These are phyloP conservation scores for Sycophila texana DNA, from an alignment of 2,888 invertebrate genomes.

Conservation along the genomic window DNA sequence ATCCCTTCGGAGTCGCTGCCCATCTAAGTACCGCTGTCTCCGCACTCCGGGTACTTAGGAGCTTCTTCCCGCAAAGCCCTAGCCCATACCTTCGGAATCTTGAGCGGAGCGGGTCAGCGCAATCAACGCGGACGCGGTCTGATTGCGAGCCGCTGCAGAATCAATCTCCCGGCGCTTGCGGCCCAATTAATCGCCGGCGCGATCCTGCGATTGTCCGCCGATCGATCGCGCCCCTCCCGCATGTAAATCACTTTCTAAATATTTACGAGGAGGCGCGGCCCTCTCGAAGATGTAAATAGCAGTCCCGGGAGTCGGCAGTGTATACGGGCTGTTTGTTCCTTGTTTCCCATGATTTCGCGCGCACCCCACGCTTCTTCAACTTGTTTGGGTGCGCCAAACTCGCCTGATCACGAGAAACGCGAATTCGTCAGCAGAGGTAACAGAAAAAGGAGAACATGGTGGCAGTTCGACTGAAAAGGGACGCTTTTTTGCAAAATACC, in stretches of 20 bases:
- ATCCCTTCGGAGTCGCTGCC: background rate
- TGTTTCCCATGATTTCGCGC: no score
- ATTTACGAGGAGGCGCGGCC: conserved; percentile 25
- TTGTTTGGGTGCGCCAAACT: no score
- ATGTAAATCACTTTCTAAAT: conserved; percentile 45
- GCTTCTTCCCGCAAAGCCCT: background rate
- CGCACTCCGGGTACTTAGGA: background rate
- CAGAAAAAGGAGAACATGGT: no score
- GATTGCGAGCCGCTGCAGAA: conserved; percentile 1
- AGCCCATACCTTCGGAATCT: background rate
- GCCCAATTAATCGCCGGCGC: conserved; percentile 31
- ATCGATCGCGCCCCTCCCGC: conserved; percentile 24
- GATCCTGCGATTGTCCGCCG: conserved; percentile 27
- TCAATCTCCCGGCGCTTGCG: conserved; percentile 13
- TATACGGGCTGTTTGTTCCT: no score
- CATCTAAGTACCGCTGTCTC: background rate
- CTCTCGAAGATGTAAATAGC: no score
- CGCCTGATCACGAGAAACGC: no score
- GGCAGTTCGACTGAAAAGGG: no score
- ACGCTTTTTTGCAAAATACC: no score
- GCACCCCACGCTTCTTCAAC: background rate
- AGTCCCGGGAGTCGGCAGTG: no score
- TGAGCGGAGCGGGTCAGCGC: background rate
- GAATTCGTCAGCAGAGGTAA: no score
- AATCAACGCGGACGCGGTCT: conserved; percentile 1